Evolutionary conservation across 1,140 invertebrate genomes (phyloP).

Genomic region (Drosophila bocqueti): DNA sequence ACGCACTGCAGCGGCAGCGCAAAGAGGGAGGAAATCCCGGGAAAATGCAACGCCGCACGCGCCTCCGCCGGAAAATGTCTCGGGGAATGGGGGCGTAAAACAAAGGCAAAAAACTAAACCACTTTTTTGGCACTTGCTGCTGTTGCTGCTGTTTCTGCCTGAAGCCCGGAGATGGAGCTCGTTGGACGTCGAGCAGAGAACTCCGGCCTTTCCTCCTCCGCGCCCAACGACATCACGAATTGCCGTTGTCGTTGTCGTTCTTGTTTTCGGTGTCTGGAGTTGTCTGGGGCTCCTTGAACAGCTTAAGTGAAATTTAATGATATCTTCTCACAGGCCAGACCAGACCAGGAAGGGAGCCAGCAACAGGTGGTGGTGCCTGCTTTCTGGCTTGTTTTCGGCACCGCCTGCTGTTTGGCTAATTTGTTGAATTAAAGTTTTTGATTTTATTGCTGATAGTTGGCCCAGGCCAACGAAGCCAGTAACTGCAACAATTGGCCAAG

Average conservation of each 20-base stretch:
- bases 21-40: neutral
- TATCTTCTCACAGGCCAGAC: constrained; percentile 46
- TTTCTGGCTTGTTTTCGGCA: constrained; percentile 23
- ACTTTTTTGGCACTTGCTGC: constrained; percentile 67
- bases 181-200: constrained; percentile 15
- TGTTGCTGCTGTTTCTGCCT: constrained; percentile 17
- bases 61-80: constrained; percentile 45
- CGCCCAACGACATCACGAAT: constrained; percentile 12
- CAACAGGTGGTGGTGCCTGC: constrained; percentile 62
- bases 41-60: constrained; percentile 34
- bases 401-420: constrained; percentile 50
- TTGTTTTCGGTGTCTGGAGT: constrained; percentile 28
- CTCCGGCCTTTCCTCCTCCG: neutral
- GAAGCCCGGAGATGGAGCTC: constrained; percentile 4
- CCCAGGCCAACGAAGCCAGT: neutral
- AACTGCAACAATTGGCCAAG: constrained; percentile 7
- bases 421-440: constrained; percentile 62
- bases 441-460: constrained; percentile 52
- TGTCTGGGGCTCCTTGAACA: constrained; percentile 44
- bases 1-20: constrained; percentile 38
- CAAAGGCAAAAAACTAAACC: constrained; percentile 63
- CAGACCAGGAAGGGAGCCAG: constrained; percentile 17
- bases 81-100: constrained; percentile 35
- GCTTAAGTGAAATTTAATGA: constrained; percentile 81
- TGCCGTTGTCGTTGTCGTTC: constrained; percentile 23